phyloP scores from a whole-genome alignment of 2,113 vertebrate genomes.

The Pygoscelis antarcticus region DNA sequence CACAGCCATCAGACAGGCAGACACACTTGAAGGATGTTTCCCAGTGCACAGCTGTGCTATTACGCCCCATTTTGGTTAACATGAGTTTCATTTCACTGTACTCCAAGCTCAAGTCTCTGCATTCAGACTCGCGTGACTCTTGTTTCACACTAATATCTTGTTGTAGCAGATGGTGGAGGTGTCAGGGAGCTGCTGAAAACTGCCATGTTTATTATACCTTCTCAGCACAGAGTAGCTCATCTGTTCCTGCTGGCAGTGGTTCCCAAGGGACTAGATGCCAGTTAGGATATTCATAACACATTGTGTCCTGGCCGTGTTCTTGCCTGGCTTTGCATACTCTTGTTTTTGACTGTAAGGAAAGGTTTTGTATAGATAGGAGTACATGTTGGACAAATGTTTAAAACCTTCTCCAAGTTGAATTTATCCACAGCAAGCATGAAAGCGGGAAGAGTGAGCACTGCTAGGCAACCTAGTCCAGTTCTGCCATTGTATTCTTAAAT shows the following conservation, averaged over 20 bases:
- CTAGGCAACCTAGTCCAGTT: neutral
- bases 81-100: neutral
- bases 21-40: neutral
- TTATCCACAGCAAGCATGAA: neutral
- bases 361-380: neutral
- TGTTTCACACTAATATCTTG: neutral
- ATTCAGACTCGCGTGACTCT: neutral
- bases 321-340: neutral
- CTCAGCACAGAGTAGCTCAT: conserved; percentile 1
- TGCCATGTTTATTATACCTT: conserved; percentile 19
- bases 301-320: neutral
- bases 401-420: neutral
- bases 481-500: neutral
- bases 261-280: conserved; percentile 1
- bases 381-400: neutral
- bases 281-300: conserved; percentile 3
- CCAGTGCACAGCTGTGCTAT: neutral
- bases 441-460: neutral
- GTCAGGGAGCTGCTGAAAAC: conserved; percentile 41
- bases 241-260: conserved; percentile 28
- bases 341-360: neutral
- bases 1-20: neutral
- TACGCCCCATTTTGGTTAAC: neutral
- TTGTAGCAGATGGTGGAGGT: conserved; percentile 22
- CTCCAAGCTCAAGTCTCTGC: neutral